Evolutionary conservation across 2,888 invertebrate genomes (phyloP).

Genomic region (Ochropacha duplaris): DNA sequence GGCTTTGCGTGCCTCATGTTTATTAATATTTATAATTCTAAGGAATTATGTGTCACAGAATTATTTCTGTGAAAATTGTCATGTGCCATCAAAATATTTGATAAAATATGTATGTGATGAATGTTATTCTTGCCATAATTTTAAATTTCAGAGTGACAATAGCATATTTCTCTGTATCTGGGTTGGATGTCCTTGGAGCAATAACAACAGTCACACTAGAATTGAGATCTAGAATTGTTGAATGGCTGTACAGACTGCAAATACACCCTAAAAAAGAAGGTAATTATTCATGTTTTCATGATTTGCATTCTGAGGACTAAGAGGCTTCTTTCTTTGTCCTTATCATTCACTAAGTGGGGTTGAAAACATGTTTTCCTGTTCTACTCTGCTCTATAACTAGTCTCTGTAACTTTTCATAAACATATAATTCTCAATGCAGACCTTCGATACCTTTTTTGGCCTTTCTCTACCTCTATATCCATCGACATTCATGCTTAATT

Average conservation of each 20-base stretch:
- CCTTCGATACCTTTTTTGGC: too few relatives aligned
- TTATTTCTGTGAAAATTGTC: not conserved
- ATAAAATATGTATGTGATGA: too few relatives aligned
- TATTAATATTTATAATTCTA: not conserved
- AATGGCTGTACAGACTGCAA: conserved; percentile 96
- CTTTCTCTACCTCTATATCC: too few relatives aligned
- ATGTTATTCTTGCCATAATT: too few relatives aligned
- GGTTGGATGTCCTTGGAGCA: conserved; percentile 93
- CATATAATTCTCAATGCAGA: too few relatives aligned
- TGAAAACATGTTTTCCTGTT: too few relatives aligned
- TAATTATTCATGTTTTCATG: conserved; percentile 39
- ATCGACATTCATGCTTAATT: too few relatives aligned
- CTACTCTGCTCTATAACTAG: too few relatives aligned
- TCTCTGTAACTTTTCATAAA: too few relatives aligned
- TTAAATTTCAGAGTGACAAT: conserved; percentile 85
- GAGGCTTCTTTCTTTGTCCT: too few relatives aligned
- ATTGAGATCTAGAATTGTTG: conserved; percentile 87
- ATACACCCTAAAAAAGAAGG: conserved; percentile 84
- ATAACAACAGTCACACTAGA: conserved; percentile 86
- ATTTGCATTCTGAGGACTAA: too few relatives aligned
- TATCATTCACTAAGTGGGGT: too few relatives aligned
- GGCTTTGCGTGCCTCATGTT: not conserved
- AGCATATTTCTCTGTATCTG: conserved; percentile 95
- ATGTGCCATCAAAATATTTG: not conserved
- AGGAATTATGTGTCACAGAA: not conserved